Conservation (phyloP, 2,113 vertebrate species). For the Hylia prasina region DNA sequence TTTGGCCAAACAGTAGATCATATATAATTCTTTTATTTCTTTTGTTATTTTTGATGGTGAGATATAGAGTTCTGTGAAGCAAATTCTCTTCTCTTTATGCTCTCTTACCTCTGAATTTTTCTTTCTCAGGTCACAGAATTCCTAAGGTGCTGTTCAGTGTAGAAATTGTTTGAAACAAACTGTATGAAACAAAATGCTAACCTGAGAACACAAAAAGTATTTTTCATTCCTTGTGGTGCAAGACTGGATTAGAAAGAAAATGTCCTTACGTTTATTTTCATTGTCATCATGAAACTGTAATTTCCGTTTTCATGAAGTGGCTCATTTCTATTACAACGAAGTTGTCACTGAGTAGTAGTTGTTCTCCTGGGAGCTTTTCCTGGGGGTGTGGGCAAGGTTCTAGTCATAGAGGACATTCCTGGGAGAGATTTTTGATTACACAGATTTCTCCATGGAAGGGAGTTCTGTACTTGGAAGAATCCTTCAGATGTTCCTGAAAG, state of each 20-base stretch:
- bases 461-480: neutral
- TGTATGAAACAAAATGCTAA: neutral
- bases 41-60: neutral
- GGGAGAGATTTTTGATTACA: neutral
- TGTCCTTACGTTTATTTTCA: neutral
- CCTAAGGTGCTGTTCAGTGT: neutral
- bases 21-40: neutral
- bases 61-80: neutral
- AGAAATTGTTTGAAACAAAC: neutral
- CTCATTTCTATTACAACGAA: neutral
- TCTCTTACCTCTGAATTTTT: neutral
- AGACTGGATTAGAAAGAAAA: neutral
- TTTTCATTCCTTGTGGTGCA: neutral
- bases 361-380: neutral
- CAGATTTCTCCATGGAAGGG: neutral
- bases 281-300: neutral
- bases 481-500: neutral
- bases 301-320: neutral
- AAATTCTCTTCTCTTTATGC: neutral
- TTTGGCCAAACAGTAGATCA: neutral
- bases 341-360: neutral
- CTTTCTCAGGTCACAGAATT: neutral
- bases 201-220: neutral
- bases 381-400: neutral
- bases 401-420: neutral